phyloP scores from a whole-genome alignment of 2,113 vertebrate genomes.

The Seriola rivoliana region DNA sequence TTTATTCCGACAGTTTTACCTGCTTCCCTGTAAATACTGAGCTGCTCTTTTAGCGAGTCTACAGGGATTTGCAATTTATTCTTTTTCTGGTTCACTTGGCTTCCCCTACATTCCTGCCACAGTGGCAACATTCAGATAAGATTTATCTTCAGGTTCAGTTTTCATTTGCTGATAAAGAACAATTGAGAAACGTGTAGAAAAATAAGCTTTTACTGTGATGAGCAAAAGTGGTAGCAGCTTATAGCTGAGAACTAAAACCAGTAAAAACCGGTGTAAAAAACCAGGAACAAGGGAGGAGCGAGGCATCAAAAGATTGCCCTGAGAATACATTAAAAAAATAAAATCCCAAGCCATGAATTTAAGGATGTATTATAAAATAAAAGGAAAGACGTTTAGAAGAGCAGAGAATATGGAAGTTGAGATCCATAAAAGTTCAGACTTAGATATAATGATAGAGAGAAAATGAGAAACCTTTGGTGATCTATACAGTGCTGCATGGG shows the following conservation, averaged over 20 bases:
- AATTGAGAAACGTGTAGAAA: neutral
- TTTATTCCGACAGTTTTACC: slow-evolving; percentile 13
- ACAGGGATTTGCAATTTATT: slow-evolving; percentile 3
- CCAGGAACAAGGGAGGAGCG: neutral
- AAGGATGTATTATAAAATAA: too few species aligned
- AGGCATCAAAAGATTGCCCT: neutral
- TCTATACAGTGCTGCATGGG: too few species aligned
- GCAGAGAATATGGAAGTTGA: too few species aligned
- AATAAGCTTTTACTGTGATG: neutral
- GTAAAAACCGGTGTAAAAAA: neutral
- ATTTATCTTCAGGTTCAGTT: slow-evolving; percentile 16
- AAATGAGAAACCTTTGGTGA: neutral
- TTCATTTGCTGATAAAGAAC: slow-evolving; percentile 4
- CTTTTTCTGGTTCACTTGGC: neutral
- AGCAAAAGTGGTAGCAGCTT: neutral
- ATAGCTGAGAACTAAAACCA: neutral
- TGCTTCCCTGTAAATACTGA: slow-evolving; percentile 32
- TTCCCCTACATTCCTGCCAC: neutral
- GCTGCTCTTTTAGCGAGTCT: slow-evolving; percentile 24
- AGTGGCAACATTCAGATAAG: slow-evolving; percentile 3
- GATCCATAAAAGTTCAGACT: neutral
- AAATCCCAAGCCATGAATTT: too few species aligned
- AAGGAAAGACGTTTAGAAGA: too few species aligned
- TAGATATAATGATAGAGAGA: neutral
- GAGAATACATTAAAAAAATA: too few species aligned